Conservation (phyloP, 2,888 invertebrate species). For the Craniophora ligustri region DNA sequence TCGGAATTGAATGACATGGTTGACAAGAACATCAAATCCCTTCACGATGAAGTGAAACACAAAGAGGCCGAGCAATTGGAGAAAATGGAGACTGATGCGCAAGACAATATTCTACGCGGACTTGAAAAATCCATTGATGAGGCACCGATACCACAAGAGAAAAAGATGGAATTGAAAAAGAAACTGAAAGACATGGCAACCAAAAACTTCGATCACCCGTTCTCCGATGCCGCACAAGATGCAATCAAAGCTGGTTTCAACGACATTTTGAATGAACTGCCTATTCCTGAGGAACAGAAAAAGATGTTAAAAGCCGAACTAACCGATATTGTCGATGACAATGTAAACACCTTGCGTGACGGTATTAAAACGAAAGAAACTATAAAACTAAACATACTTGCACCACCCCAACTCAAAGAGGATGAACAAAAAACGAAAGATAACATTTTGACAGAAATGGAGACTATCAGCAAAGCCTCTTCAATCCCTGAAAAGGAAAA, state of each 20-base stretch:
- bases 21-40: background rate
- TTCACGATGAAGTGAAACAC: background rate
- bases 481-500: too few relatives aligned
- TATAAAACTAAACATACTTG: background rate
- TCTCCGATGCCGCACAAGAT: background rate
- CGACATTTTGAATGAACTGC: conserved; percentile 26
- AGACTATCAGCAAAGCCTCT: too few relatives aligned
- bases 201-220: background rate
- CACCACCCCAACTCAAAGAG: background rate
- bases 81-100: background rate
- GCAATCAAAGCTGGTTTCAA: conserved; percentile 17
- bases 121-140: background rate
- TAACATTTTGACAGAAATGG: too few relatives aligned
- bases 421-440: background rate
- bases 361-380: background rate
- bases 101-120: background rate
- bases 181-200: background rate
- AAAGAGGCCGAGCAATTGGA: background rate
- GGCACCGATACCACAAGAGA: conserved; percentile 1
- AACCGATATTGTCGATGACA: conserved; percentile 11
- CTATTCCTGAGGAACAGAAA: conserved; percentile 25
- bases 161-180: background rate
- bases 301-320: conserved; percentile 33
- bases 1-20: background rate
- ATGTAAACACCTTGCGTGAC: background rate